phyloP scores from a whole-genome alignment of 2,888 invertebrate species.

The Deilephila elpenor region DNA sequence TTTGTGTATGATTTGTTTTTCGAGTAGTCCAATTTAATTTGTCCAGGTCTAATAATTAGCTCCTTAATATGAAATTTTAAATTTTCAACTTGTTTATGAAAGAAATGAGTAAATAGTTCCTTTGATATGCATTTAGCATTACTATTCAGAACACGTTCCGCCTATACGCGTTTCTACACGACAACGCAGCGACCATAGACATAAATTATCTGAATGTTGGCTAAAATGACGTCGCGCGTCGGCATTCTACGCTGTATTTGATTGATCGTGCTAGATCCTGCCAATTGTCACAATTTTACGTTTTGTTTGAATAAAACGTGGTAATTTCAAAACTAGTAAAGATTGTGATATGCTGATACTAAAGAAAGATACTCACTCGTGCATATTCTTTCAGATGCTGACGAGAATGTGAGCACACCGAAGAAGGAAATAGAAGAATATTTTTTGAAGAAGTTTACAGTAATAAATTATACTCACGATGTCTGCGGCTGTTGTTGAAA shows the following conservation, averaged over 20 bases:
- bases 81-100: too few relatives aligned
- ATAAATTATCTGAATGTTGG: constrained; percentile 25
- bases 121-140: too few relatives aligned
- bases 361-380: neutral
- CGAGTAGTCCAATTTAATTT: too few relatives aligned
- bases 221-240: constrained; percentile 18
- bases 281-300: constrained; percentile 29
- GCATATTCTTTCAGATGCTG: constrained; percentile 57
- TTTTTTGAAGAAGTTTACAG: constrained; percentile 35
- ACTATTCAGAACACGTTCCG: too few relatives aligned
- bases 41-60: too few relatives aligned
- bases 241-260: constrained; percentile 18
- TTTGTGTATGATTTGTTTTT: too few relatives aligned
- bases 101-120: too few relatives aligned
- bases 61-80: too few relatives aligned
- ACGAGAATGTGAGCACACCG: constrained; percentile 60
- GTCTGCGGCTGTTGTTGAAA: constrained; percentile 71
- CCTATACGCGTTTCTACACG: neutral
- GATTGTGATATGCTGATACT: neutral
- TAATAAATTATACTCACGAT: constrained; percentile 50
- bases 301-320: constrained; percentile 30
- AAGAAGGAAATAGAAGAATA: constrained; percentile 39
- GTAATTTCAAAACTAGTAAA: constrained; percentile 29
- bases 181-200: neutral
- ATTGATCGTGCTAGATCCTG: constrained; percentile 24